Evolutionary conservation across 2,797 vertebrate genomes (phyloP).

Genomic region (Acomys russatus): DNA sequence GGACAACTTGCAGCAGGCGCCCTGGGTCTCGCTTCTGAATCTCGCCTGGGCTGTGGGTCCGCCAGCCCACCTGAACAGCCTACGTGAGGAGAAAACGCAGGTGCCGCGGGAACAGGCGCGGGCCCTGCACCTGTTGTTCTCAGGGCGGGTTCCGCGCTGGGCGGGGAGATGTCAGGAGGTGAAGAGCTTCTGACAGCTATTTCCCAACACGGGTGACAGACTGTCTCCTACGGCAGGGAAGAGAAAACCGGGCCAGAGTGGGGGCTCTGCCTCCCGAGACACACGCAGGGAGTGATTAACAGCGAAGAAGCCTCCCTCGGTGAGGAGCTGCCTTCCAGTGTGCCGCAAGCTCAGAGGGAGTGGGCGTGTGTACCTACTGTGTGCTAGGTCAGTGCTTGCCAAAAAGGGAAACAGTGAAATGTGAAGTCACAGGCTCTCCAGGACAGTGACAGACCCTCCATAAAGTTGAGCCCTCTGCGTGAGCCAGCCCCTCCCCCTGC

Average conservation of each 20-base stretch:
- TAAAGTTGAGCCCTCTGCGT: neutral
- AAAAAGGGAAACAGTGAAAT: neutral
- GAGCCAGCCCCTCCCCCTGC: no score
- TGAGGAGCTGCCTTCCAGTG: neutral
- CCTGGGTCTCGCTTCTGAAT: neutral
- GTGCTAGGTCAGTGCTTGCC: rapidly evolving
- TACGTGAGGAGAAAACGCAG: neutral
- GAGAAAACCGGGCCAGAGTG: slow-evolving; percentile 38
- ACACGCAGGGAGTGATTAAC: slow-evolving; percentile 73
- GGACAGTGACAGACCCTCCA: no score
- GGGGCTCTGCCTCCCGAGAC: slow-evolving; percentile 51
- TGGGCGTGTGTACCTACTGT: neutral
- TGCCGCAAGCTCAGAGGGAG: neutral
- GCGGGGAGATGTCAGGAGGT: neutral
- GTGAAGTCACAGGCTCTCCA: no score
- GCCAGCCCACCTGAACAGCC: neutral
- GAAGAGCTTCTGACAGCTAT: slow-evolving; percentile 66
- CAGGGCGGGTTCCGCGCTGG: neutral
- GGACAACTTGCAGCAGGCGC: neutral
- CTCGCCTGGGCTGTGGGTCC: rapidly evolving
- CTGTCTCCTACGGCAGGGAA: slow-evolving; percentile 69
- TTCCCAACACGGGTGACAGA: slow-evolving; percentile 72
- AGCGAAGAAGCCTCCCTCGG: neutral
- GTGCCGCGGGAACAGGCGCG: neutral
- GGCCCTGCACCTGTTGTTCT: neutral